A percentile compares a stretch with the other conserved stretches of the same genome.
These are phyloP conservation scores for Coregonus ussuriensis DNA, from an alignment of 2,797 vertebrate genomes.

Conservation along the genomic window DNA sequence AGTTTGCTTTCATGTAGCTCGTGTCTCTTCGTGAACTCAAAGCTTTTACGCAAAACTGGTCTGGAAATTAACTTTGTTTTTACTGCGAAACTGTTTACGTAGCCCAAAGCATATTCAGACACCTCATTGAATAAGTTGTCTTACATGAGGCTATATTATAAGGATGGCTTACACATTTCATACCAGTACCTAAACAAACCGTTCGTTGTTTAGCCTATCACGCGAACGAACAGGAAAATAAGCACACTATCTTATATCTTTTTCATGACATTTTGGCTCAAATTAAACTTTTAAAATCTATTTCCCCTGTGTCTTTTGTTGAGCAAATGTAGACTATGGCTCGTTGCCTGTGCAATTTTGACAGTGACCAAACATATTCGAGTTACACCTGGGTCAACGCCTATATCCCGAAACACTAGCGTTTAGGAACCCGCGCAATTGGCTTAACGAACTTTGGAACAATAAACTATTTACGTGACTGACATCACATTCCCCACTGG, in stretches of 20 bases:
- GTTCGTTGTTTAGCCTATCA: background rate
- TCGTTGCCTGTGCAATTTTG: too few species aligned
- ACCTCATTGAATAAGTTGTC: background rate
- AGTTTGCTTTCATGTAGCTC: background rate
- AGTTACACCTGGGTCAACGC: background rate
- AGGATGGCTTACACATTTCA: background rate
- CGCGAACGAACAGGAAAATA: background rate
- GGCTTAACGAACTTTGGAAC: background rate
- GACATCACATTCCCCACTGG: background rate
- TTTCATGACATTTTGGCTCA: background rate
- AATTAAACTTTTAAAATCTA: background rate
- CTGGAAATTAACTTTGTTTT: background rate
- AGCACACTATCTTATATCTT: background rate
- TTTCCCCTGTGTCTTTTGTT: too few species aligned
- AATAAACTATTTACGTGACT: background rate
- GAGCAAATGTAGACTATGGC: too few species aligned
- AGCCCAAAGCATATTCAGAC: conserved; percentile 1
- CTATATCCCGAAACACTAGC: background rate
- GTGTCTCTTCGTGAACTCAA: background rate
- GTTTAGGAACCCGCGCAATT: background rate
- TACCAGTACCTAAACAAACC: background rate
- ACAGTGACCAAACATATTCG: background rate
- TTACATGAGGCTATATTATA: background rate
- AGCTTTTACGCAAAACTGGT: background rate
- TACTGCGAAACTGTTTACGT: conserved; percentile 10